Base-by-base conservation (phyloP, 2,113 vertebrate species). In the Genyomyrus donnyi region DNA sequence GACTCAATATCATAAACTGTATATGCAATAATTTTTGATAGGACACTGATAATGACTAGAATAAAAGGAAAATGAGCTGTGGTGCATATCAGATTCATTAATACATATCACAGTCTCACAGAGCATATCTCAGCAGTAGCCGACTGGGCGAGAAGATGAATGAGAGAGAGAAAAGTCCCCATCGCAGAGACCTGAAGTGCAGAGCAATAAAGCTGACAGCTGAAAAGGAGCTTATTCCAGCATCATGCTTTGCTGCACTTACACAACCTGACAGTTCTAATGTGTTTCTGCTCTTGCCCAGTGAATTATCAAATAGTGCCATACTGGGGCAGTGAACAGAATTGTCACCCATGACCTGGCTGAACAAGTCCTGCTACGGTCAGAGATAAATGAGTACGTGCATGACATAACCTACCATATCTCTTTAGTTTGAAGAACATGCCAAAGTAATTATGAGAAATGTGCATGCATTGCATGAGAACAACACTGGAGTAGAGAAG, bases 241-340 rank as follows among this genome's bases (percentile, higher is more conserved):
- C 70, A 45, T 90, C 62, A 85, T 4, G 90, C 88, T 15, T 89
- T 48, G 87, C 85, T 87, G 77, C 88, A 46, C 90, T 52, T 19
- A 56, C 39, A 58, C 49, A 42, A 35, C 88, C 45, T 89, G 90
- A 89, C 90, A 89, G 88, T 27, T 19, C 42, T 89, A 90, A 91
- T 88, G 84, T 87, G 89, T 87, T 86, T 10, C 89, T 87, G 66
- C 66, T 91, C 83, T 87, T 88, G 83, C 50, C 70, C 50, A 90
- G 77, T 91, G 90, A 87, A 91, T 89, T 10, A 91, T 90, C 74
- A 89, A 87, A 87, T 13, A 48, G 58, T 83, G 21, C 21, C 46
- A 62, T 77, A 77, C 39, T n/a, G 87, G 89, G 56, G 10, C 85
- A 39, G 84, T 24, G 84, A 27, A 83, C 31, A 42, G 27, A 21